These are phyloP conservation scores for Oceanodroma leucorhoa DNA, from an alignment of 2,797 vertebrate genomes.

Conservation along the genomic window DNA sequence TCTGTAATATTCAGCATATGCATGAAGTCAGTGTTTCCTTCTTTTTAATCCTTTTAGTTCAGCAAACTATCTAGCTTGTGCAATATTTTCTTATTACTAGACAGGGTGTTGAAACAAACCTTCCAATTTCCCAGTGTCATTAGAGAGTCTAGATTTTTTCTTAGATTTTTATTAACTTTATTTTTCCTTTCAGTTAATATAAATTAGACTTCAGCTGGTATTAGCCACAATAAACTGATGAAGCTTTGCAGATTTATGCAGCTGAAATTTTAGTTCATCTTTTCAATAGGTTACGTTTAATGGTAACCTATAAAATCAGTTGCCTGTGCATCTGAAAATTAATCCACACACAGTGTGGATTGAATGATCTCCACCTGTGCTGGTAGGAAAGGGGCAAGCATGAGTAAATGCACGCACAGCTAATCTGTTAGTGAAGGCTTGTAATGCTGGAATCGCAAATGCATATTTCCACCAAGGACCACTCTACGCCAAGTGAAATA, in stretches of 20 bases:
- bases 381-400: background rate
- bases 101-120: background rate
- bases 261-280: background rate
- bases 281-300: constrained; percentile 1
- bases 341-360: background rate
- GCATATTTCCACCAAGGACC: background rate
- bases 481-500: background rate
- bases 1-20: background rate
- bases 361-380: background rate
- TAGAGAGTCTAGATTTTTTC: background rate
- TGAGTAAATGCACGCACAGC: background rate
- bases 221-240: background rate
- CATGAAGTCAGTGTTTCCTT: background rate
- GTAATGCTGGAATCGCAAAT: background rate
- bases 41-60: background rate
- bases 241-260: constrained; percentile 1
- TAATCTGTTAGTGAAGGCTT: background rate
- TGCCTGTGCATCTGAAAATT: background rate
- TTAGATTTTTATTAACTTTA: constrained; percentile 10
- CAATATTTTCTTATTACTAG: background rate
- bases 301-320: background rate
- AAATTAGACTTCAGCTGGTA: background rate
- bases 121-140: background rate
- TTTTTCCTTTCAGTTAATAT: background rate
- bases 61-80: background rate